Evolutionary conservation across 2,113 vertebrate species (phyloP).

Genomic region (Bothrops jararaca): DNA sequence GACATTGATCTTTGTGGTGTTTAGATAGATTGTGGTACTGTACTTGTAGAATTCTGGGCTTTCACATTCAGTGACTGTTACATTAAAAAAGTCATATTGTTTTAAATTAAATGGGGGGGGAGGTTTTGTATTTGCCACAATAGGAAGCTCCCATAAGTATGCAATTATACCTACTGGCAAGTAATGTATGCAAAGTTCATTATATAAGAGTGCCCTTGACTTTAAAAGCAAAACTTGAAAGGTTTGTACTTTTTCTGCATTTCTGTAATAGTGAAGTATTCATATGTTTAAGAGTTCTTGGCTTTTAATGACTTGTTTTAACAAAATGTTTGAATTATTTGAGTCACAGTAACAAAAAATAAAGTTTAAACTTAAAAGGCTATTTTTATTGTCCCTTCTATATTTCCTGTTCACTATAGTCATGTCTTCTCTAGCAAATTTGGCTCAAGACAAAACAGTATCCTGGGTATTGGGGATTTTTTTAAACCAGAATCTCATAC

Average conservation of each 20-base stretch:
- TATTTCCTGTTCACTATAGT: not conserved
- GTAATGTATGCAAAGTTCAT: constrained; percentile 24
- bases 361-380: constrained; percentile 44
- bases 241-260: constrained; percentile 45
- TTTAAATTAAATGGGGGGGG: not conserved
- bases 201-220: constrained; percentile 33
- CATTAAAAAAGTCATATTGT: not conserved
- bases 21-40: constrained; percentile 4
- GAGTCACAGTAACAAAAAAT: constrained; percentile 49
- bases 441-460: no score
- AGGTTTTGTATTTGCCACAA: constrained; percentile 14
- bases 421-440: not conserved
- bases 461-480: no score
- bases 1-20: constrained; percentile 9
- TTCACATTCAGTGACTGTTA: constrained; percentile 27
- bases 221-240: constrained; percentile 26
- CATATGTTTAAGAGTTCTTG: constrained; percentile 34
- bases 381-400: not conserved
- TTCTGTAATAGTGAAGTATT: constrained; percentile 49
- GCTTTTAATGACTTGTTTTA: constrained; percentile 31
- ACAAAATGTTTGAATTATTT: constrained; percentile 42
- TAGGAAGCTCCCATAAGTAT: constrained; percentile 8
- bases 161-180: not conserved
- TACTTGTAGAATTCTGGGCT: constrained; percentile 19
- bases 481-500: no score